Evolutionary conservation across 2,113 vertebrate genomes (phyloP), one percentile per base, ranked within the genome.

Genomic region (Sceloporus undulatus): DNA sequence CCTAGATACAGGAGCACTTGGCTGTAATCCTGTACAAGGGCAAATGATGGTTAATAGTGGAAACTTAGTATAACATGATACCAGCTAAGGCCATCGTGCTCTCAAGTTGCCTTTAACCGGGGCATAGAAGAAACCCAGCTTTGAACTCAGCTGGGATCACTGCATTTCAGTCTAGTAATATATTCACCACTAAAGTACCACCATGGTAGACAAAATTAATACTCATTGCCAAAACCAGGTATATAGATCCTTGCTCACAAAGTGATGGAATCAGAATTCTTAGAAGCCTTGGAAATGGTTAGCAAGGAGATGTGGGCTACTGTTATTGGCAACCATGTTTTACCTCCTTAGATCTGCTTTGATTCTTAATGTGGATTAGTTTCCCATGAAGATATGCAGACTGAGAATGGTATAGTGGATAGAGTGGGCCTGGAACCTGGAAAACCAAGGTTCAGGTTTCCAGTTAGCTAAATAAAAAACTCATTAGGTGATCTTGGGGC

Each of bases 1-100:
- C 88, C 88, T 86, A 86, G 71, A 82, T 86, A 82, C 65, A 70
- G 19, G 2, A 71, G 25, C 62, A 42, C 40, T 70, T 76, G 42
- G 8, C 29, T n/a, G 34, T 5, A 59, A 79, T 76, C 25, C 79
- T 48, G 38, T 59, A 48, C 52, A 77, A 68, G 73, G 85, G 62
- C 25, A n/a, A 76, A 29, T 29, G 38, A 56, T 48, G 48, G 34
- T 82, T n/a, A 77, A 38, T 76, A 27, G 38, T 52, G 40, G 25
- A 27, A 76, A 78, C 74, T 77, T 86, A n/a, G 29, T 38, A 27
- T 70, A 62, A 56, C 52, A 59, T 62, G 40, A 81, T 76, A 75
- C 71, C 71, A 86, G 16, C 23, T 29, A 86, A 70, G 42, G 25
- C 18, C 40, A 16, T 82, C 21, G 5, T 14, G 19, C 18, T 75